phyloP scores from a whole-genome alignment of 2,113 vertebrate genomes.

The Anolis sagrei region DNA sequence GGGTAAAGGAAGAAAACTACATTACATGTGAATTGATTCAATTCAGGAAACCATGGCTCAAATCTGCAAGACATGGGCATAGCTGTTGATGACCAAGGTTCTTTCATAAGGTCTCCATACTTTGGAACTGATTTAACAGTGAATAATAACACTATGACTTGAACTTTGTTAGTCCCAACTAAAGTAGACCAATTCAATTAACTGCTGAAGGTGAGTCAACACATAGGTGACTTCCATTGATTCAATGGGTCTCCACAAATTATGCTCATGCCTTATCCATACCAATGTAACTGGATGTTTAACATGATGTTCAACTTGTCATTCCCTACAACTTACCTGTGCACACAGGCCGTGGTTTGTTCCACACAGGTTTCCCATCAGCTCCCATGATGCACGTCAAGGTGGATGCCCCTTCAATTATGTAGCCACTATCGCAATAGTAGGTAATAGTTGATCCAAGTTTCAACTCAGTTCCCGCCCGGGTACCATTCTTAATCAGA shows the following conservation, averaged over 20 bases:
- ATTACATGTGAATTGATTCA: too few relatives aligned
- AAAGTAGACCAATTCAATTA: too few relatives aligned
- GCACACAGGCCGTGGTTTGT: constrained; percentile 90
- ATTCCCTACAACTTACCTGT: constrained; percentile 78
- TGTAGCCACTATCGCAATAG: constrained; percentile 94
- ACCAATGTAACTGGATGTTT: too few relatives aligned
- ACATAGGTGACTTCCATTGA: too few relatives aligned
- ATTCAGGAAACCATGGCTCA: too few relatives aligned
- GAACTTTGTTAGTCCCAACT: too few relatives aligned
- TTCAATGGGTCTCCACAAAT: neutral
- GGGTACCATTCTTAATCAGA: constrained; percentile 88
- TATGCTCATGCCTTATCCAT: neutral
- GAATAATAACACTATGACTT: too few relatives aligned
- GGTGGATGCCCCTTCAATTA: constrained; percentile 87
- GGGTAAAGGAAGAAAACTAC: too few relatives aligned
- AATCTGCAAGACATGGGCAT: too few relatives aligned
- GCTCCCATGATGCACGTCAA: constrained; percentile 92
- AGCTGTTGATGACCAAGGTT: too few relatives aligned
- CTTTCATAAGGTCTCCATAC: neutral
- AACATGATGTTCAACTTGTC: neutral
- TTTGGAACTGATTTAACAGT: too few relatives aligned
- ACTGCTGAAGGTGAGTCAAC: too few relatives aligned
- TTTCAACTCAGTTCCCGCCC: constrained; percentile 90
- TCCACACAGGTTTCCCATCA: constrained; percentile 94
- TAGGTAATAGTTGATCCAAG: constrained; percentile 92